Evolutionary conservation across 2,797 vertebrate species (phyloP).

Genomic region (Remorina albescens): DNA sequence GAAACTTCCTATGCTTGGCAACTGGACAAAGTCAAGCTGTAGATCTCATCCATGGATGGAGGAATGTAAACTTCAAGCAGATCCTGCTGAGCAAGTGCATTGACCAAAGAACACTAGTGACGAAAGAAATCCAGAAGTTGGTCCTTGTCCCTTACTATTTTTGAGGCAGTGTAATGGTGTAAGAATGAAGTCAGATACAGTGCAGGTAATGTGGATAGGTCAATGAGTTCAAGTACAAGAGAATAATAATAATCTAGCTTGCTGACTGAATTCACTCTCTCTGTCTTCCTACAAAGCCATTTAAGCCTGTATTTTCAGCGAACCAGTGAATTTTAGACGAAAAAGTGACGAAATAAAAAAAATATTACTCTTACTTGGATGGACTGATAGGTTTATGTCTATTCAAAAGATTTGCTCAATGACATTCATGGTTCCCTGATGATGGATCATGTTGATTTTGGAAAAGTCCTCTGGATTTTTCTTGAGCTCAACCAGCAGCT

Average conservation of each 20-base stretch:
- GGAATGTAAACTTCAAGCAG: slow-evolving; percentile 6
- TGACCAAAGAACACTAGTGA: background rate
- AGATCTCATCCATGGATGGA: slow-evolving; percentile 13
- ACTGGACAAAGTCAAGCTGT: slow-evolving; percentile 23
- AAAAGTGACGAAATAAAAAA: no score
- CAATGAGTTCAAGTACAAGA: fast-evolving
- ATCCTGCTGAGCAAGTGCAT: background rate
- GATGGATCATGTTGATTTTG: background rate
- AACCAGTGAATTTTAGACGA: background rate
- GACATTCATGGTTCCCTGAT: background rate
- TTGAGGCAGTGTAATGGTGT: background rate
- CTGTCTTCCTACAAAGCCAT: background rate
- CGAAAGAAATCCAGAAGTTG: no score
- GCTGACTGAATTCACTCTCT: background rate
- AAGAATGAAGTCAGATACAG: background rate
- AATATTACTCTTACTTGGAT: no score
- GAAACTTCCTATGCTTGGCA: slow-evolving; percentile 55
- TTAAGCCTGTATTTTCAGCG: background rate
- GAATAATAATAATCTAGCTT: background rate
- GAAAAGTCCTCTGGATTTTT: no score
- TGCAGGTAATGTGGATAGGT: background rate
- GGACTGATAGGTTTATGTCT: no score
- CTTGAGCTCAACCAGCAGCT: no score
- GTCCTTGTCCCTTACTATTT: background rate
- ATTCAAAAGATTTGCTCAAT: no score